Conservation (phyloP, 2,113 vertebrate genomes). For the Pangasianodon gigas region DNA sequence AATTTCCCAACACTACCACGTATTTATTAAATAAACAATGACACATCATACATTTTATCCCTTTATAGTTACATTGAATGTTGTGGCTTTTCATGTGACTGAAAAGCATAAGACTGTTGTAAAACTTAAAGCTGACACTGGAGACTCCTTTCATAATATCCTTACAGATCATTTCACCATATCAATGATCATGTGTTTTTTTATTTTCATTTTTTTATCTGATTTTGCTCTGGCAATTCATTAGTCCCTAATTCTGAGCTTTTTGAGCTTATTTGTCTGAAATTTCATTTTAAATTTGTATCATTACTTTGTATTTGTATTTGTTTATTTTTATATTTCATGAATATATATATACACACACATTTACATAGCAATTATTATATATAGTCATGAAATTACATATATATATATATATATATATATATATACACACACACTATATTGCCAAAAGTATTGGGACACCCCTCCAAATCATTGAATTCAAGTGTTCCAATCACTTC, state of each 20-base stretch:
- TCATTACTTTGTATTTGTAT: neutral
- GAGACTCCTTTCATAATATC: too few relatives aligned
- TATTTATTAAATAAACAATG: neutral
- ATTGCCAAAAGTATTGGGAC: too few relatives aligned
- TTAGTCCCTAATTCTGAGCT: neutral
- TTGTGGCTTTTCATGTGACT: neutral
- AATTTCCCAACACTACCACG: neutral
- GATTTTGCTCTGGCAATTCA: neutral
- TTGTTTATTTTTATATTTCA: neutral
- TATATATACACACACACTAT: too few relatives aligned
- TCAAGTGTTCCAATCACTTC: too few relatives aligned
- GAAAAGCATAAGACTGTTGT: neutral
- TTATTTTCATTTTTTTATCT: neutral
- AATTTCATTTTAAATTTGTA: too few relatives aligned
- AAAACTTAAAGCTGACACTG: too few relatives aligned
- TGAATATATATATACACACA: too few relatives aligned
- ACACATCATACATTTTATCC: neutral
- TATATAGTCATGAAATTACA: too few relatives aligned
- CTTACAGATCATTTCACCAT: too few relatives aligned
- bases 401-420: too few relatives aligned
- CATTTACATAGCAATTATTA: too few relatives aligned
- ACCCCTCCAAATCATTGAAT: too few relatives aligned
- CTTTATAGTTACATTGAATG: neutral
- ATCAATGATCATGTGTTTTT: neutral
- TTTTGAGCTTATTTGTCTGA: neutral